Evolutionary conservation across 2,888 invertebrate species (phyloP).

Genomic region (Helleia helle): DNA sequence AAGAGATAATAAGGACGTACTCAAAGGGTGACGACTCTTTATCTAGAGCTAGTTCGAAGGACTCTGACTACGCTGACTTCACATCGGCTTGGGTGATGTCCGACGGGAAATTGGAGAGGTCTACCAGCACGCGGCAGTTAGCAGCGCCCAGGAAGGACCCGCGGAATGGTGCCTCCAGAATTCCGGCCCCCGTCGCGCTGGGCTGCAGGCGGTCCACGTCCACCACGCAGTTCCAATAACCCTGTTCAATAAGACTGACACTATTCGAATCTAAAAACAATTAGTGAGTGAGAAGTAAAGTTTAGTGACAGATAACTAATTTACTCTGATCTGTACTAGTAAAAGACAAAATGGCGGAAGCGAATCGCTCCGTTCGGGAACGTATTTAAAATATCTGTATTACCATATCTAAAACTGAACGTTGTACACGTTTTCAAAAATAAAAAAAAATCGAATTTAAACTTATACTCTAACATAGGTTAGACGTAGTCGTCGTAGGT

Average conservation of each 20-base stretch:
- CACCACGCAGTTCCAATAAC: constrained; percentile 63
- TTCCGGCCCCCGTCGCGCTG: constrained; percentile 60
- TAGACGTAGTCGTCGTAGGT: not conserved
- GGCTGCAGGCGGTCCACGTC: constrained; percentile 63
- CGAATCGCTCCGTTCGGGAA: not conserved
- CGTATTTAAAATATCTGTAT: constrained; percentile 18
- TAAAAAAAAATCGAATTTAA: constrained; percentile 17
- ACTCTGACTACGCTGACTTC: constrained; percentile 78
- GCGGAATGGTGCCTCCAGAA: constrained; percentile 54
- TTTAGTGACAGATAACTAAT: constrained; percentile 5
- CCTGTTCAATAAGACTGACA: constrained; percentile 25
- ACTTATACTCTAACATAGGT: constrained; percentile 11
- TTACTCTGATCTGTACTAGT: not conserved
- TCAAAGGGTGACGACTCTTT: constrained; percentile 61
- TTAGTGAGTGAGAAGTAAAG: constrained; percentile 12
- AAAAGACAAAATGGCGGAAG: not conserved
- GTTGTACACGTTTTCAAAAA: constrained; percentile 8
- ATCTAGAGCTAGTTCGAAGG: constrained; percentile 66
- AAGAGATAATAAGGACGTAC: constrained; percentile 72
- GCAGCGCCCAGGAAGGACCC: constrained; percentile 63
- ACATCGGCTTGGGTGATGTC: constrained; percentile 83
- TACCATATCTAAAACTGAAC: constrained; percentile 25
- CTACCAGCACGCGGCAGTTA: constrained; percentile 69
- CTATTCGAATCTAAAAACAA: constrained; percentile 20
- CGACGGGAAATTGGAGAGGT: constrained; percentile 77